Conservation (phyloP, 2,797 vertebrate genomes). For the Anguilla megastoma region DNA sequence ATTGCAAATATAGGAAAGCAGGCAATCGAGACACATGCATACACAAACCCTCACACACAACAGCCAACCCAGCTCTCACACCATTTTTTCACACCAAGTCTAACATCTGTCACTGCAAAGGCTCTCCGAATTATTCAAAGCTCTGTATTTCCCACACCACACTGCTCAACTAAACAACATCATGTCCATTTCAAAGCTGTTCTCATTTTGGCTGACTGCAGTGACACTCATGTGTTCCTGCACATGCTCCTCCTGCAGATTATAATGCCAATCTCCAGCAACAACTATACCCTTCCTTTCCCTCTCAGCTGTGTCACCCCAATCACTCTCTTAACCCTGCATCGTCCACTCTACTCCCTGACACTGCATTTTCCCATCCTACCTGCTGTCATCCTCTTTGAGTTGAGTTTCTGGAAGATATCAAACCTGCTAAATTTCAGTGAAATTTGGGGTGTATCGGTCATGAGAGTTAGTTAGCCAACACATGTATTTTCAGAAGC, state of each 20-base stretch:
- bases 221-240: neutral
- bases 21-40: neutral
- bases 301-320: neutral
- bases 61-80: neutral
- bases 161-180: neutral
- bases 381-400: neutral
- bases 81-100: too few species aligned
- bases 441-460: too few species aligned
- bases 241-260: neutral
- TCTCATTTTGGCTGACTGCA: neutral
- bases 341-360: neutral
- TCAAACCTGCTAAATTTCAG: too few species aligned
- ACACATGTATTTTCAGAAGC: too few species aligned
- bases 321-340: neutral
- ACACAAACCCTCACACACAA: neutral
- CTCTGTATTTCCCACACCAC: neutral
- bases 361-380: neutral
- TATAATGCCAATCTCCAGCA: neutral
- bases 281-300: neutral
- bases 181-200: neutral
- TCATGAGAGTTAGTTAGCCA: too few species aligned
- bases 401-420: too few species aligned
- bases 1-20: neutral
- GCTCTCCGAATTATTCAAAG: neutral
- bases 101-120: too few species aligned